Conservation (phyloP, 2,888 invertebrate species). For the Sicus ferrugineus region DNA sequence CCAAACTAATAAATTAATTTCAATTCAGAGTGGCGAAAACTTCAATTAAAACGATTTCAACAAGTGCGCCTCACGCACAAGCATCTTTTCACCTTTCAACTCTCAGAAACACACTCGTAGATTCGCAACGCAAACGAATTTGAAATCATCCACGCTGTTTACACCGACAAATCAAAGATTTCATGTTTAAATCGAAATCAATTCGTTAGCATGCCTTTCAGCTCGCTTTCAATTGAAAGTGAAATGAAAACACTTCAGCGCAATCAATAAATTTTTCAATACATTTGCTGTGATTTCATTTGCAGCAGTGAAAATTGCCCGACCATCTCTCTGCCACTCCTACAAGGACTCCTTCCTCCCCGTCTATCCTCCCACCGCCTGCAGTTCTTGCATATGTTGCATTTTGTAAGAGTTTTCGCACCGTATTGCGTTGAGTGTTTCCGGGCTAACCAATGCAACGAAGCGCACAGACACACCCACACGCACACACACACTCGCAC, state of each 20-base stretch:
- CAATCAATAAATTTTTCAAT: constrained; percentile 18
- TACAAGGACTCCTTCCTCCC: no score
- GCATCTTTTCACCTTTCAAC: no score
- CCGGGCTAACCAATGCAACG: no score
- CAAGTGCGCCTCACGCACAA: not conserved
- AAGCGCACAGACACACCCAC: no score
- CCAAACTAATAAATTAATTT: not conserved
- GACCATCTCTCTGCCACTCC: no score
- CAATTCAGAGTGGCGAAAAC: not conserved
- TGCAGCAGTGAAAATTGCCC: no score
- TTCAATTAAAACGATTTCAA: not conserved
- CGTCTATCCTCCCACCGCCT: no score
- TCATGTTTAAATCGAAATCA: constrained; percentile 20
- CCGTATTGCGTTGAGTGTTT: no score
- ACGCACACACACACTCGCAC: no score
- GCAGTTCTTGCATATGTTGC: no score
- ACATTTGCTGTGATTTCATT: constrained; percentile 33
- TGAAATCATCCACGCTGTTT: constrained; percentile 1
- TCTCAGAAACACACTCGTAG: not conserved
- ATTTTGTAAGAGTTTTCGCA: no score
- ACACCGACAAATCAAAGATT: constrained; percentile 16
- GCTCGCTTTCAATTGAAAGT: constrained; percentile 30
- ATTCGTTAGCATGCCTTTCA: constrained; percentile 20
- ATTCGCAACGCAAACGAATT: constrained; percentile 4
- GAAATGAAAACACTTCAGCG: constrained; percentile 20